Base-by-base conservation (phyloP, 1,140 invertebrate species). In the Ephestia elutella region DNA sequence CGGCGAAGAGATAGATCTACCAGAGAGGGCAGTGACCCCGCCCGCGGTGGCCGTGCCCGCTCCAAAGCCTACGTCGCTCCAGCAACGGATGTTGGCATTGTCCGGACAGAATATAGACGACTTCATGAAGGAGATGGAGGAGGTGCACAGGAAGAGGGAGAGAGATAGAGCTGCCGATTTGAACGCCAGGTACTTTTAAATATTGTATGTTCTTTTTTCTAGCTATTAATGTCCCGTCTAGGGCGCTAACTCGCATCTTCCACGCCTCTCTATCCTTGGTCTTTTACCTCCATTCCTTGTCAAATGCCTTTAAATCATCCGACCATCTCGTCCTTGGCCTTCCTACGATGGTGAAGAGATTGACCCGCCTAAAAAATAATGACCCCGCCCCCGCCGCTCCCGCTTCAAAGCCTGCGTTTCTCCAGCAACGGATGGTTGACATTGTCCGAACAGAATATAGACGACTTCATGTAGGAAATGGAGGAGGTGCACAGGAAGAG, bases 391-490 rank as follows among this genome's bases (percentile, higher is more conserved):
- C 55, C 18, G 19, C 72, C 0, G 66, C 62, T 0, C 58, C 58
- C 0, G 89, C 91, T 55, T 90, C 91, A 0, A 94, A 95, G 71
- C 94, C 94, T 0, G 94, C 93, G 0, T 92, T 92, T 0, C 75
- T 96, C 10, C 95, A 96, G 68, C 94, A 96, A 63, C 93, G 94
- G 76, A 96, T 96, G 94, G n/a, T 90, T 96, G 60, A 93, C 93
- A 7, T 92, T 96, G 73, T 94, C 95, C 15, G 96, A 95, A 2
- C 95, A 97, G 87, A 95, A 97, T 76, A 94, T 96, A n/a, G 96
- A 97, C 72, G 93, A 95, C 49, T 96, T 96, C 73, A 96, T 96
- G 93, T 94, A 95, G 76, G 96, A 97, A 89, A 95, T 95, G 93
- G 95, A 96, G 87, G 93, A 94, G 49, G 94, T 95, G 0, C 94